phyloP scores from a whole-genome alignment of 1,140 invertebrate genomes.

The Diabrotica undecimpunctata region DNA sequence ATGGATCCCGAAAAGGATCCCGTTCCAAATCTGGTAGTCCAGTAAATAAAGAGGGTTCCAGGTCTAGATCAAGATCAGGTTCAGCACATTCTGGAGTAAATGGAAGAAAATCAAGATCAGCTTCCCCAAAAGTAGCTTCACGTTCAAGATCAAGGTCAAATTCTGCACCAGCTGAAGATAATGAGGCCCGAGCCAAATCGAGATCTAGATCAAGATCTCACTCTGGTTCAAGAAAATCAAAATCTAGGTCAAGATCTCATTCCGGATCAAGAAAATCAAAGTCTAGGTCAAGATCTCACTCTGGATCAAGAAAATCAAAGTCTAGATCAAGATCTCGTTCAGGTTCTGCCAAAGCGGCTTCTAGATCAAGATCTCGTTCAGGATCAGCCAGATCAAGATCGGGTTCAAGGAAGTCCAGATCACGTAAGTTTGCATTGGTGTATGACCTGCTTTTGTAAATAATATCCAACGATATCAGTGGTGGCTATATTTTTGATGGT shows the following conservation, averaged over 20 bases:
- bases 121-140: slow-evolving; percentile 31
- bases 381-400: slow-evolving; percentile 24
- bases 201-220: slow-evolving; percentile 40
- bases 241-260: slow-evolving; percentile 38
- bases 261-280: slow-evolving; percentile 33
- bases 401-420: slow-evolving; percentile 27
- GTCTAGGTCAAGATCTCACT: slow-evolving; percentile 36
- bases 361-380: slow-evolving; percentile 23
- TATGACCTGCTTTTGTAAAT: too few species aligned
- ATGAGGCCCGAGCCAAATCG: slow-evolving; percentile 45
- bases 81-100: slow-evolving; percentile 34
- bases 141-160: slow-evolving; percentile 35
- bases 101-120: slow-evolving; percentile 34
- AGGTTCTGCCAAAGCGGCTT: slow-evolving; percentile 4
- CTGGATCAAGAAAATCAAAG: slow-evolving; percentile 35
- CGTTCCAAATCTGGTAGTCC: slow-evolving; percentile 41
- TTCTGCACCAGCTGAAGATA: slow-evolving; percentile 37
- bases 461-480: too few species aligned
- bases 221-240: slow-evolving; percentile 2
- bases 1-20: slow-evolving; percentile 30
- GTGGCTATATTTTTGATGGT: too few species aligned
- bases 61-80: slow-evolving; percentile 39
- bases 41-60: slow-evolving; percentile 14
- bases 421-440: slow-evolving; percentile 9
- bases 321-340: slow-evolving; percentile 45